Evolutionary conservation across 2,797 vertebrate genomes (phyloP).

Genomic region (Pogoniulus pusillus): DNA sequence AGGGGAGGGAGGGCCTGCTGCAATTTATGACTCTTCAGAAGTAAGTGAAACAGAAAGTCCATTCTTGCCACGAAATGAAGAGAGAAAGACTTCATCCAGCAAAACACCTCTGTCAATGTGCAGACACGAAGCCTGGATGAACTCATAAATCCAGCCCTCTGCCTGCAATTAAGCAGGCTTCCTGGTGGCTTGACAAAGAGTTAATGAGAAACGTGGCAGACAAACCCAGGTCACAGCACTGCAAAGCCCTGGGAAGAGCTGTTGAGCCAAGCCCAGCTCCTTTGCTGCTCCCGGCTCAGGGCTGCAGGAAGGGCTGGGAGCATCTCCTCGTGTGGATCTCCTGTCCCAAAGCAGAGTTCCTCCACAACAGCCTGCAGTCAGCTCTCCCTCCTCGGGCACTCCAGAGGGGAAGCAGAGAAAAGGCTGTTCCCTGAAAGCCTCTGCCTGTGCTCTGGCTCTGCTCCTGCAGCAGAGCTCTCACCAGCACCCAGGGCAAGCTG

Average conservation of each 20-base stretch:
- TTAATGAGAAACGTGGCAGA: conserved; percentile 53
- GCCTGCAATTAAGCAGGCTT: conserved; percentile 54
- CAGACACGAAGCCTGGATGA: conserved; percentile 46
- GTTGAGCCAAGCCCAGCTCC: background rate
- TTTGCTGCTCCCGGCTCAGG: conserved; percentile 12
- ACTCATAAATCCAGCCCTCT: conserved; percentile 65
- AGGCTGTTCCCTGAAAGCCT: background rate
- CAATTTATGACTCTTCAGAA: conserved; percentile 80
- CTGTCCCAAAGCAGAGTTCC: background rate
- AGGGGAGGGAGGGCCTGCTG: conserved; percentile 21
- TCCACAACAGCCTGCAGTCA: background rate
- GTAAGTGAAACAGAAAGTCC: conserved; percentile 81
- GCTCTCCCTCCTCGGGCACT: background rate
- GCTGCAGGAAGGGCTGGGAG: background rate
- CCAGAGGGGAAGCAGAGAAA: background rate
- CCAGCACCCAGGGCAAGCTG: accelerated
- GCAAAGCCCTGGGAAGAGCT: background rate
- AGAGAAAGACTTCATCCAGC: conserved; percentile 70
- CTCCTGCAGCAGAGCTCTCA: background rate
- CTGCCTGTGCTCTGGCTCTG: accelerated
- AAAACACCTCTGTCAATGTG: conserved; percentile 72
- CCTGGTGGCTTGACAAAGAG: conserved; percentile 54
- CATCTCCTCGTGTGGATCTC: background rate
- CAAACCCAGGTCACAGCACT: background rate
- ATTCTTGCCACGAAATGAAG: conserved; percentile 60